These are phyloP conservation scores for Rhagium mordax DNA, from an alignment of 2,888 invertebrate genomes.

Conservation along the genomic window DNA sequence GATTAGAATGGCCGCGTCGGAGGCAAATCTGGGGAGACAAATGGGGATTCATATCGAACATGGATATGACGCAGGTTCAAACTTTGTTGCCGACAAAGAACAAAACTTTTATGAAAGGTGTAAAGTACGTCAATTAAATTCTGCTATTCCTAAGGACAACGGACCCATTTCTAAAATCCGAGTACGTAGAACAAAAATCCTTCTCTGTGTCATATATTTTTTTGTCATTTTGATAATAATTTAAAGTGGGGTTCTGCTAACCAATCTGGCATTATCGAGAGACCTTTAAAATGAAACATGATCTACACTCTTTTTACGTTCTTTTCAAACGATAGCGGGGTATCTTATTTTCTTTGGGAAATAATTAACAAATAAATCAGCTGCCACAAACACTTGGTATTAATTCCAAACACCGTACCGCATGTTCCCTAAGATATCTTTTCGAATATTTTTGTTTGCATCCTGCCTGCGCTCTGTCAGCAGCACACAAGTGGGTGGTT, in stretches of 20 bases:
- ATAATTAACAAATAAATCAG: constrained; percentile 11
- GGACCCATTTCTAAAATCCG: no score
- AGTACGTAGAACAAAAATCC: no score
- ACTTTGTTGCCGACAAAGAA: neutral
- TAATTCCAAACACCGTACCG: constrained; percentile 17
- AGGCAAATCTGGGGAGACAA: neutral
- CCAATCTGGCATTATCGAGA: no score
- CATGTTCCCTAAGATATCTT: constrained; percentile 10
- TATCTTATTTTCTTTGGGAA: neutral
- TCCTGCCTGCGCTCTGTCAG: constrained; percentile 27
- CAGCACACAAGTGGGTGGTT: constrained; percentile 39
- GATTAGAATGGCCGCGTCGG: neutral
- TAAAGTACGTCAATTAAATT: no score
- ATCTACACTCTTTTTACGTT: no score
- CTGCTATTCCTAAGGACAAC: no score
- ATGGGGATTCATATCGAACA: neutral
- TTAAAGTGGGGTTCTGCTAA: no score
- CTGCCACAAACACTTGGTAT: constrained; percentile 21
- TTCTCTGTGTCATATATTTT: no score
- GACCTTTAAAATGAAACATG: no score
- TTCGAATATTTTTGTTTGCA: constrained; percentile 21
- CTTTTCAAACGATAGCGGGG: neutral
- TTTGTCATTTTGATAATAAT: no score
- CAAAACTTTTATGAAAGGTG: neutral
- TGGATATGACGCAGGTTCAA: neutral